Evolutionary conservation across 2,113 vertebrate genomes (phyloP).

Genomic region (Tor tambroides): DNA sequence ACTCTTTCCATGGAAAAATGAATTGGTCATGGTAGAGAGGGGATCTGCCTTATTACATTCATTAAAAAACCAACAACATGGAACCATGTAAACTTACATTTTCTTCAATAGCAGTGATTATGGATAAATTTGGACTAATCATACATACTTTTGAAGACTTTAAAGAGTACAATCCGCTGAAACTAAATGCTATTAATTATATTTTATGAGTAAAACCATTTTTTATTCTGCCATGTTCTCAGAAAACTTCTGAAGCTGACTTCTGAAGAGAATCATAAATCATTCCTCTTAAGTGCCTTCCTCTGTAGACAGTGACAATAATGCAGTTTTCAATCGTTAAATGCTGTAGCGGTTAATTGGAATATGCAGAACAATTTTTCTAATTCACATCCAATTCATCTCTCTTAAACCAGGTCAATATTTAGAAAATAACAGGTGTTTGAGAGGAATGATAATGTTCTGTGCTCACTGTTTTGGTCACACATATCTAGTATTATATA

Average conservation of each 20-base stretch:
- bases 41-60: conserved; percentile 55
- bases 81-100: neutral
- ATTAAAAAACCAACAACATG: neutral
- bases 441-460: conserved; percentile 77
- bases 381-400: conserved; percentile 18
- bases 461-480: conserved; percentile 5
- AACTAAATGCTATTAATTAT: neutral
- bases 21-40: conserved; percentile 53
- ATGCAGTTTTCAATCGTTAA: conserved; percentile 32
- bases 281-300: conserved; percentile 83
- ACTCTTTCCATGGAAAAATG: conserved; percentile 70
- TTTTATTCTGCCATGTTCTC: neutral
- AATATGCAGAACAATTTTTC: conserved; percentile 33
- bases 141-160: conserved; percentile 5
- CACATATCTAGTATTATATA: conserved; percentile 44
- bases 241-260: conserved; percentile 12
- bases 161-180: conserved; percentile 23
- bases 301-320: conserved; percentile 38
- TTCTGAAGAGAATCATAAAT: conserved; percentile 48
- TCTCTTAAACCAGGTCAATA: conserved; percentile 37
- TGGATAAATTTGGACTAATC: conserved; percentile 37
- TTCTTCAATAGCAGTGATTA: neutral
- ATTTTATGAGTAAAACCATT: neutral
- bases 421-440: conserved; percentile 64
- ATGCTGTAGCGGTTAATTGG: conserved; percentile 45